Evolutionary conservation across 2,888 invertebrate species (phyloP).

Genomic region (Dryobotodes eremita): DNA sequence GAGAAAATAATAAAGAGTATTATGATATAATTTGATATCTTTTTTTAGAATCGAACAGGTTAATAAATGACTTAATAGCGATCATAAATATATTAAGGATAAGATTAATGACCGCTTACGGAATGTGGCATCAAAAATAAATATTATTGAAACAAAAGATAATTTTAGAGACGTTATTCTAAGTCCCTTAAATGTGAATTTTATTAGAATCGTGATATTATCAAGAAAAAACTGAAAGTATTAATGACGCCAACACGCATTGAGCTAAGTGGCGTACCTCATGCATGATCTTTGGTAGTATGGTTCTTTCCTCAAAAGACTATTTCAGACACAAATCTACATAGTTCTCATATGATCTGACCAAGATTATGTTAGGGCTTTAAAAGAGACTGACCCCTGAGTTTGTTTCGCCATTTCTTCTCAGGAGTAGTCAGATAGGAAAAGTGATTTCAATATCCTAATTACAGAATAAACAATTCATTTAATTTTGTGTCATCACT

Average conservation of each 20-base stretch:
- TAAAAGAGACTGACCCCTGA: neutral
- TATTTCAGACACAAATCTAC: neutral
- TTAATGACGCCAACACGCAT: neutral
- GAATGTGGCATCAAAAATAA: constrained; percentile 17
- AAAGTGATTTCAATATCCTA: neutral
- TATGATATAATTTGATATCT: constrained; percentile 46
- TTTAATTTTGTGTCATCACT: neutral
- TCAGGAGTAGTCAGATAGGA: neutral
- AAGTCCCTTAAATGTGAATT: neutral
- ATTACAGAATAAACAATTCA: neutral
- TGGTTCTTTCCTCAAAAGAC: neutral
- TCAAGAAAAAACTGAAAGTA: neutral
- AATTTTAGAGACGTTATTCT: constrained; percentile 1
- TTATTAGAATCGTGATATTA: neutral
- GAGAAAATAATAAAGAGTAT: constrained; percentile 23
- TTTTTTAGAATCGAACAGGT: constrained; percentile 49
- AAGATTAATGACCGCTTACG: constrained; percentile 32
- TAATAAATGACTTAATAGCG: constrained; percentile 53
- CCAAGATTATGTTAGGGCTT: neutral
- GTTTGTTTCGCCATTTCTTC: neutral
- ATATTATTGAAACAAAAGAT: constrained; percentile 11
- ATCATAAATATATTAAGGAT: constrained; percentile 35
- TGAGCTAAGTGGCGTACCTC: neutral
- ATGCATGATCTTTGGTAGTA: neutral
- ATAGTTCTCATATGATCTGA: neutral